Percentiles rank a stretch among this genome's conserved stretches.
phyloP scores from a whole-genome alignment of 2,113 vertebrate species.

The Embiotoca jacksoni region DNA sequence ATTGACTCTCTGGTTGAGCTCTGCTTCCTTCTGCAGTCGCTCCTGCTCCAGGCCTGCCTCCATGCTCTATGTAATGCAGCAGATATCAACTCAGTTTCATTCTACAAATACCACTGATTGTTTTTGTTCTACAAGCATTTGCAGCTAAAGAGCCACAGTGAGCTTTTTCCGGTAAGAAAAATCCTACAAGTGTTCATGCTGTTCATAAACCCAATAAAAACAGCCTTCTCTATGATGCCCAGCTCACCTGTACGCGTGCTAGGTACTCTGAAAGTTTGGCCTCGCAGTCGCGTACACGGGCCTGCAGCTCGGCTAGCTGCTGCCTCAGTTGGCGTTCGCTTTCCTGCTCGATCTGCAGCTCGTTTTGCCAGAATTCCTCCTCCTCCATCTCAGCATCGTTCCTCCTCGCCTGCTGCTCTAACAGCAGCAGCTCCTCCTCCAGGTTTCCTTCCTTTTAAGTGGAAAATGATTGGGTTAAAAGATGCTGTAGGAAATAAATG shows the following conservation, averaged over 20 bases:
- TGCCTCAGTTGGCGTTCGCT: conserved; percentile 92
- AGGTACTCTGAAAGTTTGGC: conserved; percentile 88
- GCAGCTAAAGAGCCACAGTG: background rate
- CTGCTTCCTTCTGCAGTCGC: conserved; percentile 88
- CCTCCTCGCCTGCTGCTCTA: conserved; percentile 92
- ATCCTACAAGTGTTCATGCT: too few species aligned
- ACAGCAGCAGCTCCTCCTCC: conserved; percentile 90
- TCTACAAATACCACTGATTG: background rate
- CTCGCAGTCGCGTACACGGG: conserved; percentile 89
- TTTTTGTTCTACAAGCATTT: background rate
- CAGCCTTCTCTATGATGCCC: background rate
- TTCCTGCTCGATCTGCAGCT: conserved; percentile 94
- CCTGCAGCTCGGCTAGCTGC: conserved; percentile 90
- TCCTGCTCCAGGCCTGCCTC: conserved; percentile 91
- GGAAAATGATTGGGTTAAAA: conserved; percentile 2
- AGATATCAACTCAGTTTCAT: background rate
- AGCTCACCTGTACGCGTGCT: conserved; percentile 84
- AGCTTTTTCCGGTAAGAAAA: too few species aligned
- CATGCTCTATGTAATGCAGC: conserved; percentile 74
- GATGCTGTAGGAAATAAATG: background rate
- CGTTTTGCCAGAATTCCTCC: conserved; percentile 96
- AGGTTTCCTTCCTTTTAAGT: conserved; percentile 61
- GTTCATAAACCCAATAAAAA: background rate
- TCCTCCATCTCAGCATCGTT: conserved; percentile 94
- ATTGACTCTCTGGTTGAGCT: conserved; percentile 87